Evolutionary conservation across 2,888 invertebrate species (phyloP), one percentile per base, ranked within the genome.

Genomic region (Drosophila nr. medialis): DNA sequence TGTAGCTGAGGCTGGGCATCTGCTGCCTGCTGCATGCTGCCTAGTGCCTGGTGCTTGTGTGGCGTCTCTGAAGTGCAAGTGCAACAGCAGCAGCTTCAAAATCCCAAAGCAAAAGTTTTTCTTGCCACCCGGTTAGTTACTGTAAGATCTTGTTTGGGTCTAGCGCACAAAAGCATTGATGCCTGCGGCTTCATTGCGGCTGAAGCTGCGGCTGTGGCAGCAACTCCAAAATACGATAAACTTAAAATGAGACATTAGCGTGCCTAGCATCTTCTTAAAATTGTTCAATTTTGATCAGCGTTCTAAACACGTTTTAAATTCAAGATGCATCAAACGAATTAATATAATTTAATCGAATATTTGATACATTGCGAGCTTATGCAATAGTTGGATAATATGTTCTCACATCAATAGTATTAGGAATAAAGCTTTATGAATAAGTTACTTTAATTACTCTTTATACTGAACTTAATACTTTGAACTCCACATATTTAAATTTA

Each of bases 61-160:
- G 89, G 75, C 90, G 86, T 83, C 90, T 86, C 90, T 86, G 73
- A 86, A 86, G 86, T 86, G 84, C 84, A 90, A 79, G 72, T 72
- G 86, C 89, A 84, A 73, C 79, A 81, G 62, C 53, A 55, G 65
- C 27, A 55, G 64, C 77, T 64, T 51, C 72, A 62, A 76, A 88
- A 64, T 83, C 83, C 83, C 89, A 85, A 83, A 90, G 89, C 86
- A 84, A 90, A 84, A 90, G 70, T 90, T 90, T 84, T 90, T 90
- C 90, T 75, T 85, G 74, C 83, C 80, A 82, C 76, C 76, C 83
- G 83, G 90, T 89, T 89, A 82, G 88, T 82, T 73, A 77, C 81
- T 71, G 75, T 8, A 64, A 76, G 81, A 80, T 80, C 81, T 71
- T 80, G 77, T 81, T 81, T 77, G 77, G 81, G 77, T 81, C 81